Base-by-base conservation (phyloP, 2,888 invertebrate species). In the Limnephilus marmoratus region DNA sequence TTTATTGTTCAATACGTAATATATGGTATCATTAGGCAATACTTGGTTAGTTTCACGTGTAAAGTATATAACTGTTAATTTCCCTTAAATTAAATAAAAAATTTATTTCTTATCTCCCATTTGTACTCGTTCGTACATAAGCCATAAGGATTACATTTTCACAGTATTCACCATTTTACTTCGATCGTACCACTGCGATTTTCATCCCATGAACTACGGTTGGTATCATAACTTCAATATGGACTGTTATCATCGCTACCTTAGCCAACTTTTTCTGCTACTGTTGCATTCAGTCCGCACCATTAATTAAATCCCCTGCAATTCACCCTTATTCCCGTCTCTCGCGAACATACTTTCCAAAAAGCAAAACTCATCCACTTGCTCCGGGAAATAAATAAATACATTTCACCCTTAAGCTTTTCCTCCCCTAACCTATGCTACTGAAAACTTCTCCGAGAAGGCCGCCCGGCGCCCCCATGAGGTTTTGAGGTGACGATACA, bases 401-500 rank as follows among this genome's bases (percentile, higher is more conserved):
- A 68, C 7, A 68, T 68, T 68, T 24, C 24, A 68, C 68, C 24
- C 68, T 68, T 68, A 68, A 68, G 68, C 68, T 68, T 68, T 68
- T 68, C 53, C 68, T 68, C 68, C 24, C 24, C 68, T 68, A 68
- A 68, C 68, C 68, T 68, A n/a, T 2, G 24, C 24, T n/a, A 68
- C 9, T n/a, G 68, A n/a, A 68, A 68, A 68, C 24, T 68, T 68
- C 24, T 0, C 68, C 68, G 68, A 24, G 68, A 68, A 24, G 68
- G 68, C 68, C 68, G 68, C 68, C 68, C 24, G 68, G 24, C 68
- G n/a, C 68, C 68, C 24, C 68, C 68, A 0, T 68, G 68, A 68
- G 68, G 68, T 68, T 68, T 68, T 68, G n/a, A 68, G 68, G 68
- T 68, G 68, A 68, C 68, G 68, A 68, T 68, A 68, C 68, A 68